Percentiles rank a stretch among this genome's conserved stretches.
Conservation (phyloP, 1,140 invertebrate species). For the Magallana angulata region DNA sequence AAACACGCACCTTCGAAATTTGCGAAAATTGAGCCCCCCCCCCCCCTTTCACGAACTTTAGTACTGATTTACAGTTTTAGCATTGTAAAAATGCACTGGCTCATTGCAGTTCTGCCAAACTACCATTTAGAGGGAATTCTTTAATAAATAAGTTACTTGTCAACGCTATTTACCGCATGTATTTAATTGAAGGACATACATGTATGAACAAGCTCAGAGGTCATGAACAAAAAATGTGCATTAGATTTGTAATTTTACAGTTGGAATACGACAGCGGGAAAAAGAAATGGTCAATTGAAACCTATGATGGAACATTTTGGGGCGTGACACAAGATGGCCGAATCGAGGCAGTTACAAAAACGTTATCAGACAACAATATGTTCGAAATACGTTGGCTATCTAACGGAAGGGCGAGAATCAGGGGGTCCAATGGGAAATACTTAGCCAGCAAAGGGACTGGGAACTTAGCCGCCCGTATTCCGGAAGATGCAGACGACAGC, state of each 20-base stretch:
- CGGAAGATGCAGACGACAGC: slow-evolving; percentile 84
- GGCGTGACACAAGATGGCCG: slow-evolving; percentile 90
- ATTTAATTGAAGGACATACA: too few relatives aligned
- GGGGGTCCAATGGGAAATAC: slow-evolving; percentile 93
- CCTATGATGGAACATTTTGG: slow-evolving; percentile 98
- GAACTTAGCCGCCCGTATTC: slow-evolving; percentile 93
- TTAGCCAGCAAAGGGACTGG: slow-evolving; percentile 95
- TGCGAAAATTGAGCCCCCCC: too few relatives aligned
- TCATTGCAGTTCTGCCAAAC: too few relatives aligned
- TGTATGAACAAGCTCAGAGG: too few relatives aligned
- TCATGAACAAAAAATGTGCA: too few relatives aligned
- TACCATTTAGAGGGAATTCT: too few relatives aligned
- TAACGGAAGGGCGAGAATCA: slow-evolving; percentile 91
- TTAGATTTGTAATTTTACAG: slow-evolving; percentile 50
- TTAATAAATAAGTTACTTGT: too few relatives aligned
- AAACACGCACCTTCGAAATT: too few relatives aligned
- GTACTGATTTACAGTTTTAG: too few relatives aligned
- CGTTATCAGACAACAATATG: slow-evolving; percentile 79
- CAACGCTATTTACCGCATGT: too few relatives aligned
- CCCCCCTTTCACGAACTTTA: too few relatives aligned
- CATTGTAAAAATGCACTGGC: too few relatives aligned
- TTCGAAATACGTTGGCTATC: slow-evolving; percentile 95
- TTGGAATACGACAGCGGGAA: slow-evolving; percentile 94
- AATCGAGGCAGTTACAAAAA: slow-evolving; percentile 93
- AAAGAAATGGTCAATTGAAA: slow-evolving; percentile 95